Evolutionary conservation across 2,113 vertebrate species (phyloP).

Genomic region (Eublepharis macularius): DNA sequence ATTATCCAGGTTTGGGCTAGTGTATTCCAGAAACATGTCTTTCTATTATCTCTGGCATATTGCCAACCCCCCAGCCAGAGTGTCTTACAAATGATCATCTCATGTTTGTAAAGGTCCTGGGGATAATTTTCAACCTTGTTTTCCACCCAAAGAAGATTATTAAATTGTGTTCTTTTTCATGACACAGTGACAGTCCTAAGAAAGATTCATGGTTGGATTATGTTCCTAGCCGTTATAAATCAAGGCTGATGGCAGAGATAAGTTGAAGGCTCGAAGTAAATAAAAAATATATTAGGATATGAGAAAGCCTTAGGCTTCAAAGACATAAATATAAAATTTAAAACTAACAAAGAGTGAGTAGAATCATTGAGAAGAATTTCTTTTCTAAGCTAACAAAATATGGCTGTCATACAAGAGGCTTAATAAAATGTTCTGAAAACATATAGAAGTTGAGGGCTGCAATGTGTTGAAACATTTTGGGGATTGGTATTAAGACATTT

Average conservation of each 20-base stretch:
- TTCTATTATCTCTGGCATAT: constrained; percentile 4
- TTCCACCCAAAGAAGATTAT: constrained; percentile 54
- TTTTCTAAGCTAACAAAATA: constrained; percentile 18
- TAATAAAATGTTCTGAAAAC: constrained; percentile 22
- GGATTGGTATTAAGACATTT: constrained; percentile 12
- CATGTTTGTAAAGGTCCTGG: constrained; percentile 44
- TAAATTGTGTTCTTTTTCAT: constrained; percentile 53
- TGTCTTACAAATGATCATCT: constrained; percentile 49
- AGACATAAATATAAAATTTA: constrained; percentile 71
- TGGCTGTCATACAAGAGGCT: background rate
- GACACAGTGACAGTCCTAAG: constrained; percentile 58
- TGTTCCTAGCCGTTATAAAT: constrained; percentile 74
- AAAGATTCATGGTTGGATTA: constrained; percentile 76
- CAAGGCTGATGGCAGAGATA: constrained; percentile 71
- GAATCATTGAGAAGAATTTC: constrained; percentile 56
- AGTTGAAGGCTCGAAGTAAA: constrained; percentile 72
- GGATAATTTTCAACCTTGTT: constrained; percentile 53
- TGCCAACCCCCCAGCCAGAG: constrained; percentile 8
- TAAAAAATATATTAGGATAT: constrained; percentile 72
- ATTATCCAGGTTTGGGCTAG: constrained; percentile 3
- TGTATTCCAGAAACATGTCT: constrained; percentile 24
- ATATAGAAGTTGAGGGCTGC: constrained; percentile 39
- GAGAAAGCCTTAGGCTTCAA: constrained; percentile 55
- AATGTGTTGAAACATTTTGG: constrained; percentile 15
- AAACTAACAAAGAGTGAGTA: constrained; percentile 44